Conservation (phyloP, 2,888 invertebrate species). For the Aspidiotus destructor region DNA sequence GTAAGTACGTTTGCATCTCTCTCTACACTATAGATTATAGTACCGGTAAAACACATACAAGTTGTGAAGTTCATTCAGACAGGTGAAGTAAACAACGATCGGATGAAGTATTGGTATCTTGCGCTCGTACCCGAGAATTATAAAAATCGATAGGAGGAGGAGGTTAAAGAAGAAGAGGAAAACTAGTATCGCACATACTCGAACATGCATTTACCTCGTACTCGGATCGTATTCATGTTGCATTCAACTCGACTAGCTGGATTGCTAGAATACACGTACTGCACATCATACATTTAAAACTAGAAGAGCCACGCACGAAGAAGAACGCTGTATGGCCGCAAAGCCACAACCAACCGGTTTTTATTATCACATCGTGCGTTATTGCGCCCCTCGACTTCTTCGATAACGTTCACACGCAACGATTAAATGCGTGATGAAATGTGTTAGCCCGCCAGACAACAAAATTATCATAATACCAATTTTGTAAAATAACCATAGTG, state of each 20-base stretch:
- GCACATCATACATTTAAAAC: constrained; percentile 2
- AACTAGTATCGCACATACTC: constrained; percentile 4
- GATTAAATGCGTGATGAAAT: constrained; percentile 29
- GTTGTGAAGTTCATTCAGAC: too few relatives aligned
- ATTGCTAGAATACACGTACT: neutral
- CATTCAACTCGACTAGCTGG: neutral
- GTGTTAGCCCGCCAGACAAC: constrained; percentile 27
- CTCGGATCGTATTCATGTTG: neutral
- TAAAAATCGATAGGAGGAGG: too few relatives aligned
- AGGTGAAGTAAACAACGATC: neutral
- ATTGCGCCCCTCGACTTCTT: constrained; percentile 8
- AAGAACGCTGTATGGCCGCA: constrained; percentile 14
- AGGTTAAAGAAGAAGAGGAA: neutral
- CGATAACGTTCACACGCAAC: constrained; percentile 26
- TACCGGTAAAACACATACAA: too few relatives aligned
- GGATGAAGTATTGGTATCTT: constrained; percentile 1
- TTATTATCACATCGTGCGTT: constrained; percentile 29
- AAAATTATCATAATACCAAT: constrained; percentile 27
- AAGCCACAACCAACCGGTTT: constrained; percentile 11
- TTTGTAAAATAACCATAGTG: neutral
- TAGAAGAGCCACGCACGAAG: constrained; percentile 21
- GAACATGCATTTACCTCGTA: neutral
- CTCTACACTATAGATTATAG: too few relatives aligned
- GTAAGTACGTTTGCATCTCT: too few relatives aligned
- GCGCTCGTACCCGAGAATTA: too few relatives aligned